Evolutionary conservation across 2,888 invertebrate genomes (phyloP).

Genomic region (Mesorhabditis belari): DNA sequence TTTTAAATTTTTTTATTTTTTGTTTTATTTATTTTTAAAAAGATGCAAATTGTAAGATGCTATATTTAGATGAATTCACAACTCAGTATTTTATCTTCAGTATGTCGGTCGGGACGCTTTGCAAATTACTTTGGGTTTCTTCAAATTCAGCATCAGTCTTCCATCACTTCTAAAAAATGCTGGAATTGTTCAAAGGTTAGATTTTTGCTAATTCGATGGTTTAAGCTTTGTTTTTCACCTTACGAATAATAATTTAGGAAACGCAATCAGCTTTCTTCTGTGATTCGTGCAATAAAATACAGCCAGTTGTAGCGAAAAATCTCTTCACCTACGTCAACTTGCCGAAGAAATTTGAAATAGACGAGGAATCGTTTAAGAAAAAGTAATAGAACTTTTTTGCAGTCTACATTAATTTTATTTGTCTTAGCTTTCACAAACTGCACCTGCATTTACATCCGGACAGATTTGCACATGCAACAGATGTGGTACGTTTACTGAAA

Average conservation of each 20-base stretch:
- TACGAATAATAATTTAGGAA: constrained; percentile 14
- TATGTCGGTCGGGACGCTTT: too few relatives aligned
- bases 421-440: constrained; percentile 24
- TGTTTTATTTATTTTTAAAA: too few relatives aligned
- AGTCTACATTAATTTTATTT: background rate
- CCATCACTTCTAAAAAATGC: background rate
- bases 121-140: background rate
- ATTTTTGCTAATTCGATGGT: background rate
- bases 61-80: too few relatives aligned
- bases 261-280: background rate
- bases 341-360: constrained; percentile 15
- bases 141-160: too few relatives aligned
- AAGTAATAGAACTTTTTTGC: constrained; percentile 8
- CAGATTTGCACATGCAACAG: constrained; percentile 22
- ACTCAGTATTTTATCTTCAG: too few relatives aligned
- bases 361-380: constrained; percentile 21
- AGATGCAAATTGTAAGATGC: too few relatives aligned
- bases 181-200: background rate
- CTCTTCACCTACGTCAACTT: constrained; percentile 34
- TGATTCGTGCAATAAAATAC: background rate
- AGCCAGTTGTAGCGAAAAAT: constrained; percentile 11
- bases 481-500: background rate
- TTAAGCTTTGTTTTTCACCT: too few relatives aligned
- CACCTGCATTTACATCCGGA: constrained; percentile 34
- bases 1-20: background rate